Percentiles rank a stretch among this genome's conserved stretches.
Evolutionary conservation across 2,888 invertebrate species (phyloP).

Genomic region (Pheosia tremula): DNA sequence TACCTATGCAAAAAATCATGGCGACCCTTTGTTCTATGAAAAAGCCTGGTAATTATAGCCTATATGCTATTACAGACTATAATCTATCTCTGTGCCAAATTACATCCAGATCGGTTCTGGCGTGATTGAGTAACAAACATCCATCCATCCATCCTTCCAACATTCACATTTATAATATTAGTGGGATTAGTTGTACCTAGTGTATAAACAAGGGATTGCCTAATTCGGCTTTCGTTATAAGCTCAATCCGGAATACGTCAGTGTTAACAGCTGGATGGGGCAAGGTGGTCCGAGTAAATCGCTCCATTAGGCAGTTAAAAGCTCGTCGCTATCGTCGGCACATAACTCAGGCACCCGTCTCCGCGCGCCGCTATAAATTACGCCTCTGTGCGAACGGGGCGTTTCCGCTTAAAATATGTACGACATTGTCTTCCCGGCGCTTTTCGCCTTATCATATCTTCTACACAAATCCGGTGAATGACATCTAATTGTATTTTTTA

Average conservation of each 20-base stretch:
- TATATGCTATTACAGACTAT: too few relatives aligned
- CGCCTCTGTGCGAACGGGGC: slow-evolving; percentile 81
- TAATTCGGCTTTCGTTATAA: slow-evolving; percentile 51
- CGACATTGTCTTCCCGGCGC: slow-evolving; percentile 76
- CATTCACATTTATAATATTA: too few relatives aligned
- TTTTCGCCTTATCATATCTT: slow-evolving; percentile 75
- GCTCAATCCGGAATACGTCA: slow-evolving; percentile 54
- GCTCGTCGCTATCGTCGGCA: slow-evolving; percentile 82
- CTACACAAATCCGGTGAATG: slow-evolving; percentile 67
- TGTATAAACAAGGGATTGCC: slow-evolving; percentile 24
- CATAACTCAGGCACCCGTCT: slow-evolving; percentile 82
- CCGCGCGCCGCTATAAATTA: slow-evolving; percentile 82
- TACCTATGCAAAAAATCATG: too few relatives aligned
- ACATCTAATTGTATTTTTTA: slow-evolving; percentile 69
- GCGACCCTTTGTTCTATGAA: too few relatives aligned
- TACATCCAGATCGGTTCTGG: too few relatives aligned
- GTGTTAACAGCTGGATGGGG: slow-evolving; percentile 70
- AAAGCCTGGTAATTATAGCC: too few relatives aligned
- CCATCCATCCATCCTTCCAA: too few relatives aligned
- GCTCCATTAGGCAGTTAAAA: slow-evolving; percentile 84
- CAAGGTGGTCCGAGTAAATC: slow-evolving; percentile 81
- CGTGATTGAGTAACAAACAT: too few relatives aligned
- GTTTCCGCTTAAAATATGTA: slow-evolving; percentile 82
- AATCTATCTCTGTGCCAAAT: too few relatives aligned
- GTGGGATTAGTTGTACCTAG: too few relatives aligned